Percentiles rank a stretch among this genome's conserved stretches.
These are phyloP conservation scores for Drosophila busckii DNA, from an alignment of 1,140 invertebrate genomes.

Conservation along the genomic window DNA sequence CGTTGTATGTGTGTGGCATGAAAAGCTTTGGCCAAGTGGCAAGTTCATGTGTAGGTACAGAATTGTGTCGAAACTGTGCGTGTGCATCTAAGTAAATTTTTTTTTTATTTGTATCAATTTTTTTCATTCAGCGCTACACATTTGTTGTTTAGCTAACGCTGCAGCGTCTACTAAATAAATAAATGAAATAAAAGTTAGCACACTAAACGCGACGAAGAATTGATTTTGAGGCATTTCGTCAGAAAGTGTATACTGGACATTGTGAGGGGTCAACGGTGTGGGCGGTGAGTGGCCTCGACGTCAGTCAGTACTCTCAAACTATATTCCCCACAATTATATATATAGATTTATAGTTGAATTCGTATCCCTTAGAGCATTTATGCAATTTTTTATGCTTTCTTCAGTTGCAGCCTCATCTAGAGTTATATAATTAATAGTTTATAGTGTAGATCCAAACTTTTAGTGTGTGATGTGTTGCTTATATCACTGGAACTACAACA, in stretches of 20 bases:
- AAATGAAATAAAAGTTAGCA: not conserved
- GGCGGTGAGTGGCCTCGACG: constrained; percentile 45
- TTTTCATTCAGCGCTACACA: constrained; percentile 33
- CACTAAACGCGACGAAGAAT: not conserved
- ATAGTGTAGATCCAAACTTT: no score
- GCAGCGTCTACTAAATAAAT: constrained; percentile 1
- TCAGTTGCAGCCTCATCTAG: no score
- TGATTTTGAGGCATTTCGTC: constrained; percentile 19
- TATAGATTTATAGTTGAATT: no score
- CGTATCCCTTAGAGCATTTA: no score
- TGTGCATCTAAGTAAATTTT: not conserved
- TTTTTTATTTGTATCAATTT: constrained; percentile 7
- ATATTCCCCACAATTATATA: no score
- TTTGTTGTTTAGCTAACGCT: no score
- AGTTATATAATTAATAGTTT: no score
- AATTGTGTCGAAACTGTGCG: constrained; percentile 31
- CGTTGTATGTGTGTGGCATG: constrained; percentile 30
- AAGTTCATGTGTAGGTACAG: constrained; percentile 65
- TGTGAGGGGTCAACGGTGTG: constrained; percentile 39
- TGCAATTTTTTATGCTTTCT: no score
- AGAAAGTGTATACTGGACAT: constrained; percentile 43
- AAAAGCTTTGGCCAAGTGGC: constrained; percentile 46
- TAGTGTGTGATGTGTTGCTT: no score
- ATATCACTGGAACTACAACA: no score
- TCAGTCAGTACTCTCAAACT: no score